Evolutionary conservation across 2,113 vertebrate genomes (phyloP).

Genomic region (Poecile atricapillus): DNA sequence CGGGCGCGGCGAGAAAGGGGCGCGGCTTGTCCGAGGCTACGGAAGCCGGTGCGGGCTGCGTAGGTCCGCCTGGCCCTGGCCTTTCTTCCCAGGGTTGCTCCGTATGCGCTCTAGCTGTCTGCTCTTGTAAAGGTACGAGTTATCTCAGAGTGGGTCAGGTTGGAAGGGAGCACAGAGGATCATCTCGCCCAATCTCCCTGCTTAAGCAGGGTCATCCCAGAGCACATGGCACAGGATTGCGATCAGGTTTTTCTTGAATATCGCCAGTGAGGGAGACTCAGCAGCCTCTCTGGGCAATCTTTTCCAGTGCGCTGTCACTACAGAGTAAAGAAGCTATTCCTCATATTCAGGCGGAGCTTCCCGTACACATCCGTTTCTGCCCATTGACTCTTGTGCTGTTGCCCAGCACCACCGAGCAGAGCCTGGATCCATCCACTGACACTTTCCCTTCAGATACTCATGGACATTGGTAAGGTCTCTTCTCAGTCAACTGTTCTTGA

Average conservation of each 20-base stretch:
- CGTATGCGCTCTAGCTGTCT: accelerated
- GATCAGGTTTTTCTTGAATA: background rate
- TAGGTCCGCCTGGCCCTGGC: accelerated
- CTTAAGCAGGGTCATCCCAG: too few species aligned
- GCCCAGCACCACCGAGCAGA: background rate
- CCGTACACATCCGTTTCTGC: accelerated
- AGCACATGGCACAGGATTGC: background rate
- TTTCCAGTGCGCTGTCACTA: background rate
- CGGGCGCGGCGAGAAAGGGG: background rate
- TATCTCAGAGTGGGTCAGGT: background rate
- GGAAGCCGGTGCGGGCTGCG: background rate
- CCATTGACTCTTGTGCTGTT: background rate
- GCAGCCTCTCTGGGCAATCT: background rate
- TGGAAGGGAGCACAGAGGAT: background rate
- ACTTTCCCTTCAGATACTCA: too few species aligned
- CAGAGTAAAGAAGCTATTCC: background rate
- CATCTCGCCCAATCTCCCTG: background rate
- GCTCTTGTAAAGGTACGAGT: accelerated
- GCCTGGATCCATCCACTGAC: background rate
- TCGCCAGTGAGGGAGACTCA: background rate
- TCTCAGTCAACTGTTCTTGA: background rate
- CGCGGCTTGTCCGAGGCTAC: background rate
- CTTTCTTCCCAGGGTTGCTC: accelerated
- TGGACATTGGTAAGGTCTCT: accelerated
- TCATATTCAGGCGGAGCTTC: background rate